Conservation (phyloP, 1,140 invertebrate species). For the Cydia fagiglandana region DNA sequence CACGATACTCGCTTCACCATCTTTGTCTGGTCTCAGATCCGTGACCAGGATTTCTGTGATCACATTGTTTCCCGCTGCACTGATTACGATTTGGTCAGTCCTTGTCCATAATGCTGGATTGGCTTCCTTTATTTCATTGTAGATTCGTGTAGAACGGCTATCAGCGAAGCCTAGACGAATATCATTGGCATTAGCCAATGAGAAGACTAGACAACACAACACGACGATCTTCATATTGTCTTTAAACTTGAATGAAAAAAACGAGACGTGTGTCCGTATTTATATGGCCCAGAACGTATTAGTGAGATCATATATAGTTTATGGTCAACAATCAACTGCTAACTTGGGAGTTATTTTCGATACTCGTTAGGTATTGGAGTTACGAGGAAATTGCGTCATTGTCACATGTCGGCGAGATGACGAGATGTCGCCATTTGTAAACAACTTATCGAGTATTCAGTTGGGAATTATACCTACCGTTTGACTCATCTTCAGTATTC, state of each 20-base stretch:
- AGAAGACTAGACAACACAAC: neutral
- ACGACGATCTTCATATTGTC: slow-evolving; percentile 1
- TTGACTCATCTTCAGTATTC: neutral
- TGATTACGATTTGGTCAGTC: slow-evolving; percentile 61
- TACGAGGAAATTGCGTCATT: slow-evolving; percentile 29
- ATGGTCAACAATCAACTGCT: slow-evolving; percentile 18
- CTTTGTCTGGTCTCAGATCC: slow-evolving; percentile 61
- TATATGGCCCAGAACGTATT: slow-evolving; percentile 1
- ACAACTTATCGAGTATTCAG: slow-evolving; percentile 12
- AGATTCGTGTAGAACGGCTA: slow-evolving; percentile 54
- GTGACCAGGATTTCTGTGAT: slow-evolving; percentile 62
- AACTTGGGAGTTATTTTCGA: slow-evolving; percentile 24
- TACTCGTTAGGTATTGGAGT: slow-evolving; percentile 12
- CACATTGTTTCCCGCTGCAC: slow-evolving; percentile 54
- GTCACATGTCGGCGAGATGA: slow-evolving; percentile 10
- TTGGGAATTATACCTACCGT: neutral
- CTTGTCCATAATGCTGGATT: slow-evolving; percentile 66
- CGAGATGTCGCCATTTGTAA: slow-evolving; percentile 18
- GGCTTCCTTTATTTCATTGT: slow-evolving; percentile 63
- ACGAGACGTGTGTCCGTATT: neutral
- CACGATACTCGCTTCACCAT: slow-evolving; percentile 59
- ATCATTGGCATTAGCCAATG: slow-evolving; percentile 47
- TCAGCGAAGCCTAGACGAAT: slow-evolving; percentile 51
- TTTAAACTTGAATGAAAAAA: neutral
- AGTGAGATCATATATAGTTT: slow-evolving; percentile 22